A percentile compares a stretch with the other conserved stretches of the same genome.
These are phyloP conservation scores for Choloepus didactylus DNA, from an alignment of 2,797 vertebrate species.

Conservation along the genomic window DNA sequence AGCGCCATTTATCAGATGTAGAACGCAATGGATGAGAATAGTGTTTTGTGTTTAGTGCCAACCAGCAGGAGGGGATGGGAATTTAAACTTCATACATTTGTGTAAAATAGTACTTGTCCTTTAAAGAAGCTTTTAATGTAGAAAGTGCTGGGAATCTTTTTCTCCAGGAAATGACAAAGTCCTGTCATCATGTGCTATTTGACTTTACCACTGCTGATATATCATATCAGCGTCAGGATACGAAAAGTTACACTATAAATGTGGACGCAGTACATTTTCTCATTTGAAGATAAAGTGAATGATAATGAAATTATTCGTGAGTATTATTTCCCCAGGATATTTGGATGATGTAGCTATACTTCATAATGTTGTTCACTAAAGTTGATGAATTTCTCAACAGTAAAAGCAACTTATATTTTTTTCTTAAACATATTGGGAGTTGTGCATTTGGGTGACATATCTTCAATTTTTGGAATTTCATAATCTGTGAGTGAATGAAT, in stretches of 20 bases:
- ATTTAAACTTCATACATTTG: background rate
- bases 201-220: background rate
- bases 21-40: constrained; percentile 77
- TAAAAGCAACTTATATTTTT: constrained; percentile 12
- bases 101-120: background rate
- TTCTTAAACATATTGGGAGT: background rate
- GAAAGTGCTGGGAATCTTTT: background rate
- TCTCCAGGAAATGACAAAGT: background rate
- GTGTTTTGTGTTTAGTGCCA: background rate
- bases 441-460: background rate
- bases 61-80: background rate
- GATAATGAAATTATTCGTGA: background rate
- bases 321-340: background rate
- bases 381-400: background rate
- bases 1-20: constrained; percentile 64
- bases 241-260: background rate
- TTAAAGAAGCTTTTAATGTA: background rate
- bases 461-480: constrained; percentile 37
- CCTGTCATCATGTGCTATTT: background rate
- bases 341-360: background rate
- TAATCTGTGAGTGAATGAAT: background rate
- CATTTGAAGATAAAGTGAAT: constrained; percentile 1
- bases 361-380: background rate
- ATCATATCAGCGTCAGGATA: background rate
- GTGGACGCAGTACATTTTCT: background rate